These are phyloP conservation scores for Macaria liturata DNA, from an alignment of 2,888 invertebrate genomes.

Conservation along the genomic window DNA sequence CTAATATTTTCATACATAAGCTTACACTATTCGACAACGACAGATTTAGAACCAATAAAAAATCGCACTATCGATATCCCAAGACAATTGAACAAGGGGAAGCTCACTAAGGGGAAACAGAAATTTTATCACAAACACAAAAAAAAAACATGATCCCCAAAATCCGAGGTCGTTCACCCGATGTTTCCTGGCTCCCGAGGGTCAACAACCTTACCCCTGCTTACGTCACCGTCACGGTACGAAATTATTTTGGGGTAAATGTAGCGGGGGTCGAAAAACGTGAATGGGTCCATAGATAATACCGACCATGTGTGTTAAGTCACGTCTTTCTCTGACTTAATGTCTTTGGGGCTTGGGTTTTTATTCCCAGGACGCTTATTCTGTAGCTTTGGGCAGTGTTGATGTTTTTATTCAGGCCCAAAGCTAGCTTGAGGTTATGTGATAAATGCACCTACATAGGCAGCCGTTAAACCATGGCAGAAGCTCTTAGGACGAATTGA, in stretches of 20 bases:
- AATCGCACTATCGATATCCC: conserved; percentile 8
- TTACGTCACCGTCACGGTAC: conserved; percentile 47
- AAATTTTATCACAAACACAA: conserved; percentile 28
- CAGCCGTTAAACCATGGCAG: no score
- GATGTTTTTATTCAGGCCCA: no score
- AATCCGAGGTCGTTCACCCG: conserved; percentile 44
- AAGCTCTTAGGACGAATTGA: no score
- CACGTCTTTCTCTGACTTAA: conserved; percentile 5
- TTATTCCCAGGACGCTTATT: no score
- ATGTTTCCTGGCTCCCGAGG: conserved; percentile 35
- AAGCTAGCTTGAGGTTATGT: no score
- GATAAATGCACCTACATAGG: no score
- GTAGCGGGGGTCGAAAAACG: conserved; percentile 15
- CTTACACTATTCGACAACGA: background rate
- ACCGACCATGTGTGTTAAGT: conserved; percentile 19
- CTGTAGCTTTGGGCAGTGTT: no score
- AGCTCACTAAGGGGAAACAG: conserved; percentile 9
- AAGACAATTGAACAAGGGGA: conserved; percentile 4
- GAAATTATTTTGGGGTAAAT: conserved; percentile 30
- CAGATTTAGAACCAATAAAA: background rate
- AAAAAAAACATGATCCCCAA: conserved; percentile 39
- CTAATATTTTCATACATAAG: no score
- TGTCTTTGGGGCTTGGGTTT: no score
- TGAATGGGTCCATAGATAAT: conserved; percentile 22
- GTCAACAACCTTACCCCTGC: conserved; percentile 40